phyloP scores from a whole-genome alignment of 2,888 invertebrate genomes.

The Drosophila flavopinicola region DNA sequence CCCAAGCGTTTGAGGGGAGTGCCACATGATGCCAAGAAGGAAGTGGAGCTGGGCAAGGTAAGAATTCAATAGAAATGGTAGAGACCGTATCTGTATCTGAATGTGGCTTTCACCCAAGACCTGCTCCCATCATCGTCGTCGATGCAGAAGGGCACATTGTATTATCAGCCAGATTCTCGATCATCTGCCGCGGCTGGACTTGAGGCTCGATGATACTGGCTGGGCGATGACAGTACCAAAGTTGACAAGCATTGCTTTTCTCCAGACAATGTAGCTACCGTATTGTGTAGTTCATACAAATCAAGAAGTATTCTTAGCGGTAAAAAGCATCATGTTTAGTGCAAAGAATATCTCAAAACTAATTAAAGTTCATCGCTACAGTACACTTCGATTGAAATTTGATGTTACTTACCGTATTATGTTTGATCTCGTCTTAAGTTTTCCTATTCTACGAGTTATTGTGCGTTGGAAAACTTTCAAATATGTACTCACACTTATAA shows the following conservation, averaged over 20 bases:
- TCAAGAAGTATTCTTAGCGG: slow-evolving; percentile 85
- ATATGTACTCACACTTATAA: slow-evolving; percentile 56
- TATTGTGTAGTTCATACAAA: slow-evolving; percentile 65
- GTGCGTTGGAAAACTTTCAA: slow-evolving; percentile 42
- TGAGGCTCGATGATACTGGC: slow-evolving; percentile 96
- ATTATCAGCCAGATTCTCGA: slow-evolving; percentile 98
- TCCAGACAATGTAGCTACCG: slow-evolving; percentile 37
- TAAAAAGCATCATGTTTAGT: slow-evolving; percentile 84
- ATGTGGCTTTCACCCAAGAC: slow-evolving; percentile 90
- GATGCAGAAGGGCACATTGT: slow-evolving; percentile 99
- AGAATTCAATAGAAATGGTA: slow-evolving; percentile 10
- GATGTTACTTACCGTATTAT: slow-evolving; percentile 60
- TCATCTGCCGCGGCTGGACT: slow-evolving; percentile 99
- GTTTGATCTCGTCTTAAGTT: slow-evolving; percentile 45
- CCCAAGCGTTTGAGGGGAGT: slow-evolving; percentile 92
- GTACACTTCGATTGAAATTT: slow-evolving; percentile 62
- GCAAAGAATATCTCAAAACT: slow-evolving; percentile 45
- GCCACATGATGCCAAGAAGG: slow-evolving; percentile 90
- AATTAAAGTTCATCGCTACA: slow-evolving; percentile 69
- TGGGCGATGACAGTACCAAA: slow-evolving; percentile 92
- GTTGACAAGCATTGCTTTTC: slow-evolving; percentile 19
- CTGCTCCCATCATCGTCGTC: slow-evolving; percentile 97
- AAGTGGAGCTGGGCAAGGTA: slow-evolving; percentile 92
- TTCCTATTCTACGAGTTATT: no score
- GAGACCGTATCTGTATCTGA: neutral